phyloP scores from a whole-genome alignment of 2,113 vertebrate species.

The Solea senegalensis region DNA sequence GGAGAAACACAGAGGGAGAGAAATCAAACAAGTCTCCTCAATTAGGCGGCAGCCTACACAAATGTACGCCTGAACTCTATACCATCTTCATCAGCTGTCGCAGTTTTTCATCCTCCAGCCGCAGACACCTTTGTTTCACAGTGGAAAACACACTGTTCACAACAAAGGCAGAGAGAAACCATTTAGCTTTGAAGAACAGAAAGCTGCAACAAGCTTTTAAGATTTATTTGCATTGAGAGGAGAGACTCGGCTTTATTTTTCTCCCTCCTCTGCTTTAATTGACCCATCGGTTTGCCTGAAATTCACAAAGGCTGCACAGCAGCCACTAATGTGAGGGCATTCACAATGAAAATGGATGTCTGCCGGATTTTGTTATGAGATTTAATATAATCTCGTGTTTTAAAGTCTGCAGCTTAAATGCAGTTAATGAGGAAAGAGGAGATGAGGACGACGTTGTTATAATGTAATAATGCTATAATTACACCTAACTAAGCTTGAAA shows the following conservation, averaged over 20 bases:
- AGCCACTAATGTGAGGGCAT: constrained; percentile 33
- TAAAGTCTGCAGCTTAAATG: constrained; percentile 16
- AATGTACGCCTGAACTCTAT: constrained; percentile 60
- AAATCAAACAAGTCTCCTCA: constrained; percentile 75
- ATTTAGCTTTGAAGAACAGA: constrained; percentile 75
- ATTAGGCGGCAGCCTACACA: constrained; percentile 75
- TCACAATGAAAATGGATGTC: constrained; percentile 34
- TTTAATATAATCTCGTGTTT: constrained; percentile 29
- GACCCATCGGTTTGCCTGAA: constrained; percentile 57
- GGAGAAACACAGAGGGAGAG: constrained; percentile 49
- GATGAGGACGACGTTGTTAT: background rate
- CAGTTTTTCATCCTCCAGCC: constrained; percentile 66
- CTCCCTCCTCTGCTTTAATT: constrained; percentile 45
- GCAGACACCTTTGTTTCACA: constrained; percentile 70
- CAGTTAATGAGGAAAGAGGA: constrained; percentile 21
- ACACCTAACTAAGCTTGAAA: background rate
- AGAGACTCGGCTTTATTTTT: constrained; percentile 47
- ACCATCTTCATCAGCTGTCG: constrained; percentile 70
- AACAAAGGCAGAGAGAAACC: constrained; percentile 64
- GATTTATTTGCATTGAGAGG: constrained; percentile 69
- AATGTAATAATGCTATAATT: constrained; percentile 17
- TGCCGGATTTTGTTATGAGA: constrained; percentile 19
- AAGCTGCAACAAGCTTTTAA: constrained; percentile 65
- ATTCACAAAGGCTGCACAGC: constrained; percentile 41
- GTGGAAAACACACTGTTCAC: constrained; percentile 73